These are phyloP conservation scores for Argyresthia albistria DNA, from an alignment of 2,888 invertebrate genomes.

Conservation along the genomic window DNA sequence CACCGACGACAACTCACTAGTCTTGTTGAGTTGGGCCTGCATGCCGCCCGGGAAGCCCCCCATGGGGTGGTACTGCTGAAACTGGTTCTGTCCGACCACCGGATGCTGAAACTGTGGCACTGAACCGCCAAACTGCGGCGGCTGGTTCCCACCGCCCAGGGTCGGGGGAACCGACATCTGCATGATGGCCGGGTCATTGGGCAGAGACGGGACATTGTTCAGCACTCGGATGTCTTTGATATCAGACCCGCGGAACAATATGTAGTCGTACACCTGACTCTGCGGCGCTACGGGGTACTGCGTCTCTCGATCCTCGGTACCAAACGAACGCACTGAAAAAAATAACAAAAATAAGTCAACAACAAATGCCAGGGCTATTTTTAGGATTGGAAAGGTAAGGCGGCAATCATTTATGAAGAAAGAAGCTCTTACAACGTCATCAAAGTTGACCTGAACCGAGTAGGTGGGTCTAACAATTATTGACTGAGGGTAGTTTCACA, in stretches of 20 bases:
- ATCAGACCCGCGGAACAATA: slow-evolving; percentile 97
- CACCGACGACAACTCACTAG: slow-evolving; percentile 69
- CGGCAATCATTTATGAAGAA: slow-evolving; percentile 16
- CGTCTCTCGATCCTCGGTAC: slow-evolving; percentile 97
- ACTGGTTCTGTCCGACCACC: slow-evolving; percentile 74
- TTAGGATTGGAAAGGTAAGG: background rate
- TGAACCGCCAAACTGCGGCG: slow-evolving; percentile 68
- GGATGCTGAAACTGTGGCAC: slow-evolving; percentile 77
- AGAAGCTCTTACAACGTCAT: slow-evolving; percentile 50
- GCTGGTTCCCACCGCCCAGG: slow-evolving; percentile 72
- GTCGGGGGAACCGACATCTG: slow-evolving; percentile 86
- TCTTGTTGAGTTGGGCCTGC: slow-evolving; percentile 59
- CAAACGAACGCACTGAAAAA: slow-evolving; percentile 94
- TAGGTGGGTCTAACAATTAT: slow-evolving; percentile 21
- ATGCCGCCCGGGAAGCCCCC: slow-evolving; percentile 63
- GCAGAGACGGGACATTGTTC: slow-evolving; percentile 86
- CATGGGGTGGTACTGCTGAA: slow-evolving; percentile 64
- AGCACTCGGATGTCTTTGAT: slow-evolving; percentile 99
- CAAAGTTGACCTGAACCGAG: slow-evolving; percentile 49
- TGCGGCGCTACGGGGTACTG: slow-evolving; percentile 96
- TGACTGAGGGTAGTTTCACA: slow-evolving; percentile 39
- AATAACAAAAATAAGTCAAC: slow-evolving; percentile 15
- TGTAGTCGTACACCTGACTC: slow-evolving; percentile 98
- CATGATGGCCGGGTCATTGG: slow-evolving; percentile 99
- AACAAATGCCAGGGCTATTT: background rate